A percentile compares a stretch with the other conserved stretches of the same genome.
These are phyloP conservation scores for Microchirus variegatus DNA, from an alignment of 2,797 vertebrate species.

Conservation along the genomic window DNA sequence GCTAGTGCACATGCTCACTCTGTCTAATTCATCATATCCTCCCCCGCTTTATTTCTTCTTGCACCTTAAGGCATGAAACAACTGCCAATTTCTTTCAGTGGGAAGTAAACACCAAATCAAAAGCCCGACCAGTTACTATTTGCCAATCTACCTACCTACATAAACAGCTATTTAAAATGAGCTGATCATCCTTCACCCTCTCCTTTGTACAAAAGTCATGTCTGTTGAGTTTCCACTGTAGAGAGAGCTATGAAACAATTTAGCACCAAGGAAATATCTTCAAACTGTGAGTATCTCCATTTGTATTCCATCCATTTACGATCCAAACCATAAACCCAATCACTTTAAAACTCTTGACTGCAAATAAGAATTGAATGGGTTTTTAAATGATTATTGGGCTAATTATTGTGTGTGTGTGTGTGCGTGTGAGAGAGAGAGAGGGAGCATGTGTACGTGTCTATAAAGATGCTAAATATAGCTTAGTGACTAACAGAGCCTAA, in stretches of 20 bases:
- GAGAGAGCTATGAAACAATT: neutral
- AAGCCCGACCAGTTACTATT: constrained; percentile 23
- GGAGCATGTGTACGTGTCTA: constrained; percentile 23
- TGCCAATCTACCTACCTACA: too few relatives aligned
- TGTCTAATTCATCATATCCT: constrained; percentile 31
- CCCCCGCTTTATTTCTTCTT: constrained; percentile 35
- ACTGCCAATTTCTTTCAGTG: constrained; percentile 25
- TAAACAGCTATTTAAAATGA: too few relatives aligned
- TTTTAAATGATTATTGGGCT: too few relatives aligned
- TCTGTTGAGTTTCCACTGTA: constrained; percentile 10
- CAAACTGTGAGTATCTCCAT: constrained; percentile 1
- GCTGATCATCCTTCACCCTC: too few relatives aligned
- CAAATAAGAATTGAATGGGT: neutral
- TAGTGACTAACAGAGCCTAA: constrained; percentile 64
- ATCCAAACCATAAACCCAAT: constrained; percentile 15
- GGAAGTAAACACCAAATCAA: constrained; percentile 42
- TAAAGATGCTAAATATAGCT: constrained; percentile 62
- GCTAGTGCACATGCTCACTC: constrained; percentile 21
- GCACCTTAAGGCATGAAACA: constrained; percentile 56
- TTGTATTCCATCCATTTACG: constrained; percentile 4
- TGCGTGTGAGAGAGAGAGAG: too few relatives aligned
- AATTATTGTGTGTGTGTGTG: too few relatives aligned
- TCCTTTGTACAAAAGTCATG: too few relatives aligned
- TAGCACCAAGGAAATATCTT: neutral
- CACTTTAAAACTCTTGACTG: constrained; percentile 6